These are phyloP conservation scores for Aleadryas rufinucha DNA, from an alignment of 2,113 vertebrate genomes.

Conservation along the genomic window DNA sequence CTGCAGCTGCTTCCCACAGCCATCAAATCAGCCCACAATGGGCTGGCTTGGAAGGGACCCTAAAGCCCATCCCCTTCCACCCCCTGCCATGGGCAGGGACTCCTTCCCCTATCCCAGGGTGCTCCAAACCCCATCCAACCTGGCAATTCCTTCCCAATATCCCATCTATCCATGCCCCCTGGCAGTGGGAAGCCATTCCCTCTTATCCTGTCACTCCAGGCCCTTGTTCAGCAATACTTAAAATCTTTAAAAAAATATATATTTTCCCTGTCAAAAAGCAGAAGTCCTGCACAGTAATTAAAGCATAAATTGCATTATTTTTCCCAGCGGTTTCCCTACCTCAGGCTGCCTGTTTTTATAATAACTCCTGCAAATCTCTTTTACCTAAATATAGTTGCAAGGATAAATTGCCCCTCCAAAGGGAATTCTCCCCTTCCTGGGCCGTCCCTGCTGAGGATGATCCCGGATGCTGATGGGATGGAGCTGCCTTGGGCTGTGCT, in stretches of 20 bases:
- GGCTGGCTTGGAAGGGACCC: neutral
- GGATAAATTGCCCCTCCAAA: neutral
- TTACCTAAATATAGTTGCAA: neutral
- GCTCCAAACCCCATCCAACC: neutral
- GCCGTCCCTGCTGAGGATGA: neutral
- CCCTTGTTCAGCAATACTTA: neutral
- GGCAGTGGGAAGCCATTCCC: neutral
- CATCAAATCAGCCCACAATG: neutral
- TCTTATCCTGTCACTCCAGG: neutral
- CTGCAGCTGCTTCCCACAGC: neutral
- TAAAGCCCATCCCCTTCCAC: neutral
- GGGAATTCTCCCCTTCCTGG: rapidly evolving
- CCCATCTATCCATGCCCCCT: neutral
- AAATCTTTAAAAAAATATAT: rapidly evolving
- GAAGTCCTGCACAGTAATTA: rapidly evolving
- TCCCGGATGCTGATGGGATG: rapidly evolving
- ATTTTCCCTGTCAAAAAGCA: neutral
- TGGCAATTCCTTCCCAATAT: rapidly evolving
- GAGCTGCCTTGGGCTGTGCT: neutral
- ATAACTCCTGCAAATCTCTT: neutral
- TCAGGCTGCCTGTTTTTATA: neutral
- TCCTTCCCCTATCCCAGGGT: rapidly evolving
- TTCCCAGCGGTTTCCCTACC: neutral
- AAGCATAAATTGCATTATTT: neutral
- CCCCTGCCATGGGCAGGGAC: neutral